Evolutionary conservation across 2,797 vertebrate species (phyloP).

Genomic region (Dryobates pubescens): DNA sequence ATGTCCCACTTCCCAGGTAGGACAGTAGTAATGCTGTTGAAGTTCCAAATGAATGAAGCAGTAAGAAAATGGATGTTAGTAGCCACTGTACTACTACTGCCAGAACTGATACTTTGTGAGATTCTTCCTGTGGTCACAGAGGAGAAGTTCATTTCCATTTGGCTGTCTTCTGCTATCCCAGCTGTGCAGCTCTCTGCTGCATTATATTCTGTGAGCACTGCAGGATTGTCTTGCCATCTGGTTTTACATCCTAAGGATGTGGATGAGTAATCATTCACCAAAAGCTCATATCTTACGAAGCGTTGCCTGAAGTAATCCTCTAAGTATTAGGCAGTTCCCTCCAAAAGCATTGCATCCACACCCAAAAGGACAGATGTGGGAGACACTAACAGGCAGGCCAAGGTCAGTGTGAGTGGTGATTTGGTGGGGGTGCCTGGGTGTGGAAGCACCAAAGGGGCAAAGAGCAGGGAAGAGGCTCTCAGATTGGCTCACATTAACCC

Average conservation of each 20-base stretch:
- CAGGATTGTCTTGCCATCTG: background rate
- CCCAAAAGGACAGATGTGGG: too few species aligned
- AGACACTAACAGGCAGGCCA: too few species aligned
- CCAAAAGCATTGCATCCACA: too few species aligned
- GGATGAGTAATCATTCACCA: background rate
- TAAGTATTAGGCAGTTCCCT: background rate
- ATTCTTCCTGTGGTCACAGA: background rate
- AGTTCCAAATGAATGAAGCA: background rate
- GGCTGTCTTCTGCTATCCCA: background rate
- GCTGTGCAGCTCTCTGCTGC: background rate
- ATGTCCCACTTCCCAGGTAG: background rate
- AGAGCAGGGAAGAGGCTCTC: background rate
- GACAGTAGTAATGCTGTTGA: background rate
- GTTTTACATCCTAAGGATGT: background rate
- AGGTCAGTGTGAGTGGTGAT: too few species aligned
- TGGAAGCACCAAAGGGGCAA: too few species aligned
- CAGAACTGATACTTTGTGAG: background rate
- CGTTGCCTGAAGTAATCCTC: background rate
- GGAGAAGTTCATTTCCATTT: background rate
- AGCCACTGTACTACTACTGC: background rate
- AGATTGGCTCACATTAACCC: background rate
- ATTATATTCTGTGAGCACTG: background rate
- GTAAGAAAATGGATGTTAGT: background rate
- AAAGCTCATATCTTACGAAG: background rate
- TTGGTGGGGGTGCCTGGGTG: too few species aligned